Conservation (phyloP, 2,113 vertebrate genomes). For the Ageneiosus marmoratus region DNA sequence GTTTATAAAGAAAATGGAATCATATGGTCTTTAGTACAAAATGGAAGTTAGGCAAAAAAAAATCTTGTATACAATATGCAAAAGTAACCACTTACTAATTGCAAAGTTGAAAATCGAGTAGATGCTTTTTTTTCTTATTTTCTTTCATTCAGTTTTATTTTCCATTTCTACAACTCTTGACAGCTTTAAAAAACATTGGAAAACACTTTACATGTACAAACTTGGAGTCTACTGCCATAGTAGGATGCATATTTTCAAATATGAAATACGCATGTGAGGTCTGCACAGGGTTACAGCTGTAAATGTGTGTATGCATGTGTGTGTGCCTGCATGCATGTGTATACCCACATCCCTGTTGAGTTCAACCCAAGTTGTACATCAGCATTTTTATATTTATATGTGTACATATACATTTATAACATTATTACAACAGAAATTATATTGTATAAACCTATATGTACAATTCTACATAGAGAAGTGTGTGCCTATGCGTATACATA, state of each 20-base stretch:
- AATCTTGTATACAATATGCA: conserved; percentile 77
- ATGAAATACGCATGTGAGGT: conserved; percentile 55
- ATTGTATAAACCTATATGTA: conserved; percentile 62
- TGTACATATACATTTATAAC: conserved; percentile 60
- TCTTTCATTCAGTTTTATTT: conserved; percentile 39
- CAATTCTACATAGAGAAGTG: conserved; percentile 59
- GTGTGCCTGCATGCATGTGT: conserved; percentile 48
- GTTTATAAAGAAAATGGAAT: conserved; percentile 69
- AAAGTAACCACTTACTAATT: conserved; percentile 72
- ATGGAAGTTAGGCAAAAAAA: conserved; percentile 60
- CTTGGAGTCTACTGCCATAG: conserved; percentile 70
- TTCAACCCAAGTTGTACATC: conserved; percentile 48
- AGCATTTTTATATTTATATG: conserved; percentile 58
- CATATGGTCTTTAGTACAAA: conserved; percentile 77
- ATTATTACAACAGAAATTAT: conserved; percentile 41
- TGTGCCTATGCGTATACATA: conserved; percentile 59
- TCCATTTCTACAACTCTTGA: conserved; percentile 54
- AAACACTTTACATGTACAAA: conserved; percentile 67
- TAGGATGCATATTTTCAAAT: conserved; percentile 67
- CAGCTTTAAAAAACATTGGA: conserved; percentile 74
- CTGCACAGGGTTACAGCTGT: conserved; percentile 25
- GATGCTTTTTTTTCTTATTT: conserved; percentile 70
- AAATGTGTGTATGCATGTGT: conserved; percentile 25
- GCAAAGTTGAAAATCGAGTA: conserved; percentile 65
- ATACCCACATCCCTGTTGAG: conserved; percentile 45